Evolutionary conservation across 2,113 vertebrate species (phyloP).

Genomic region (Coryphaenoides rupestris): DNA sequence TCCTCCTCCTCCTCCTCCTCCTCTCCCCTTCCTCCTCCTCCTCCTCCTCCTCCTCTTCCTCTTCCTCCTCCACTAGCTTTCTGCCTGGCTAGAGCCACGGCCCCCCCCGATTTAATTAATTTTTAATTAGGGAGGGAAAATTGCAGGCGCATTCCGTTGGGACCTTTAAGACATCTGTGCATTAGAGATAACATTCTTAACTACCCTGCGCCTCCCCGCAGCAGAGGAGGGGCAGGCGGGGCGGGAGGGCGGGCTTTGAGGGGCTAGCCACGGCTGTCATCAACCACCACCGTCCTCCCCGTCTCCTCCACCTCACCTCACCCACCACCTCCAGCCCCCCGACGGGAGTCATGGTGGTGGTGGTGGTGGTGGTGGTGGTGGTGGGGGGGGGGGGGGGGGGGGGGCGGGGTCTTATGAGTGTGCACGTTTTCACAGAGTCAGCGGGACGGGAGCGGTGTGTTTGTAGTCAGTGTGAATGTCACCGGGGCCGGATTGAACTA

Average conservation of each 20-base stretch:
- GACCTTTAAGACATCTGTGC: conserved; percentile 77
- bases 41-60: too few relatives aligned
- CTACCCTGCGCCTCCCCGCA: conserved; percentile 61
- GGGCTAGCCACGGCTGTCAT: conserved; percentile 29
- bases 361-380: too few relatives aligned
- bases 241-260: conserved; percentile 49
- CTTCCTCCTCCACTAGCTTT: conserved; percentile 41
- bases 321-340: conserved; percentile 37
- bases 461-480: conserved; percentile 32
- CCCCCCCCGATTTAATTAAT: conserved; percentile 70
- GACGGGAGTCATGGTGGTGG: conserved; percentile 6
- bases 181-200: conserved; percentile 76
- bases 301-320: too few relatives aligned
- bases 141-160: conserved; percentile 68
- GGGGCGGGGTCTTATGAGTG: conserved; percentile 23
- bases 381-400: background rate
- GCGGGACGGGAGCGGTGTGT: conserved; percentile 19
- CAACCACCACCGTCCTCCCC: conserved; percentile 34
- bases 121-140: conserved; percentile 76
- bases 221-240: conserved; percentile 1
- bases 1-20: too few relatives aligned
- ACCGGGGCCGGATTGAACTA: conserved; percentile 8
- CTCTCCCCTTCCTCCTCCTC: too few relatives aligned
- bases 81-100: conserved; percentile 68
- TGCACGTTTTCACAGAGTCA: background rate